Evolutionary conservation across 2,797 vertebrate genomes (phyloP).

Genomic region (Scomberomorus guttatus): DNA sequence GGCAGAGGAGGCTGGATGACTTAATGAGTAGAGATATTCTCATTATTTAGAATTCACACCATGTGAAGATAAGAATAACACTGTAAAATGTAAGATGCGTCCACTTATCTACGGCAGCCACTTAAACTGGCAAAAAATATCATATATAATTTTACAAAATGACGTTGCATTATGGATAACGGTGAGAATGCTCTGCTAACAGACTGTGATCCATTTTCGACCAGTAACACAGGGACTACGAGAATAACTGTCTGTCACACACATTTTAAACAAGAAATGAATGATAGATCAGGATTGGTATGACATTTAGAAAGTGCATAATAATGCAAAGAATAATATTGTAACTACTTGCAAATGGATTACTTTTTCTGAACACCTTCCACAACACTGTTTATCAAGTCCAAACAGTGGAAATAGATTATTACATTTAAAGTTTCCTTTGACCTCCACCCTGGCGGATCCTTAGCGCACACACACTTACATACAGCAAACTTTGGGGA

Average conservation of each 20-base stretch:
- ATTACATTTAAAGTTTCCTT: not conserved
- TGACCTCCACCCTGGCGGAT: not conserved
- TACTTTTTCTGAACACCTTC: not conserved
- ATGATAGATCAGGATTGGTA: too few relatives aligned
- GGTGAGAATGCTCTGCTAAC: not conserved
- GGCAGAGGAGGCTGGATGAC: not conserved
- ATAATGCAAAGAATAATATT: too few relatives aligned
- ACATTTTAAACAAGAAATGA: too few relatives aligned
- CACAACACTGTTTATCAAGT: not conserved
- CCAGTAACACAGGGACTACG: too few relatives aligned
- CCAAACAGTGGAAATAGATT: not conserved
- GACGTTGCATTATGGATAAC: not conserved
- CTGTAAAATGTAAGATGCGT: not conserved
- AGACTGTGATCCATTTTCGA: not conserved
- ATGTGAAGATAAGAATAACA: not conserved
- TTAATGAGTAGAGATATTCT: not conserved
- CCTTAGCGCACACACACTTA: too few relatives aligned
- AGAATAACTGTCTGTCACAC: too few relatives aligned
- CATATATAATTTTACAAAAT: too few relatives aligned
- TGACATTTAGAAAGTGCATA: too few relatives aligned
- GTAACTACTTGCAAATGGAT: not conserved
- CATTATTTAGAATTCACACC: not conserved
- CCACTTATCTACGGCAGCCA: not conserved
- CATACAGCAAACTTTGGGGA: constrained; percentile 1
- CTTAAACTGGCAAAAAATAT: not conserved